These are phyloP conservation scores for Paraescarpia echinospica DNA, from an alignment of 1,140 invertebrate species.

Conservation along the genomic window DNA sequence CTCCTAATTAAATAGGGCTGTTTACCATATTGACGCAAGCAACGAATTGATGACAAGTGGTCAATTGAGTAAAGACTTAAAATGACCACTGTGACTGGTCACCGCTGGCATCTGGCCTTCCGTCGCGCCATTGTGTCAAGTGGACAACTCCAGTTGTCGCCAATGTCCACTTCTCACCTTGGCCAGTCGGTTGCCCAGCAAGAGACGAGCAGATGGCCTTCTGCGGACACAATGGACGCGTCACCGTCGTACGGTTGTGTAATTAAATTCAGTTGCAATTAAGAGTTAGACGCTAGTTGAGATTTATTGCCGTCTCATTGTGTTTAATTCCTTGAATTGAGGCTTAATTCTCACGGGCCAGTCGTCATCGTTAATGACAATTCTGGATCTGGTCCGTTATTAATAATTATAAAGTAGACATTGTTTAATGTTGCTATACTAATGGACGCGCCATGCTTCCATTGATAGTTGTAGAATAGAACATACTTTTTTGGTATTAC, in stretches of 20 bases:
- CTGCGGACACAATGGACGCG: neutral
- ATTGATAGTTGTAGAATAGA: no score
- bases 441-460: no score
- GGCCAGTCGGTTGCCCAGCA: neutral
- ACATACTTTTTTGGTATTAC: no score
- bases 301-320: neutral
- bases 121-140: neutral
- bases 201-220: neutral
- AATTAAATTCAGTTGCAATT: neutral
- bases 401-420: no score
- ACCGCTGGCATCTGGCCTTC: neutral
- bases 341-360: no score
- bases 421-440: no score
- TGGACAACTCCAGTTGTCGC: neutral
- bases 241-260: neutral
- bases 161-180: neutral
- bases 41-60: neutral
- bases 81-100: neutral
- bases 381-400: no score
- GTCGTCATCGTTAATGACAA: no score
- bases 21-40: neutral
- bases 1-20: neutral
- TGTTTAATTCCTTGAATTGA: neutral
- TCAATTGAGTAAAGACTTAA: neutral
- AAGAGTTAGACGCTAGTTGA: neutral